These are phyloP conservation scores for Subacronicta megacephala DNA, from an alignment of 2,888 invertebrate genomes.

Conservation along the genomic window DNA sequence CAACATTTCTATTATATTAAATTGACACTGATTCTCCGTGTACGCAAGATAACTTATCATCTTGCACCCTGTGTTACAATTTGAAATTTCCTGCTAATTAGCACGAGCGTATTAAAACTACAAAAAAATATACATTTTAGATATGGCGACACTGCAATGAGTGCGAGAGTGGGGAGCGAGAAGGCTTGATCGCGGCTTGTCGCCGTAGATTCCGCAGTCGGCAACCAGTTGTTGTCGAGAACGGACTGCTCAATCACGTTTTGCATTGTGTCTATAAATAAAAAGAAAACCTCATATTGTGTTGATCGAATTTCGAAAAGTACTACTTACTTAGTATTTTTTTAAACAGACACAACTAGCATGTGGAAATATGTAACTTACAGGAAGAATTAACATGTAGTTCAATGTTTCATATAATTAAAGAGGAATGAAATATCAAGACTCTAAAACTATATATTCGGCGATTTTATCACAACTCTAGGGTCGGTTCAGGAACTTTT, in stretches of 20 bases:
- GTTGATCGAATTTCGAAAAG: too few relatives aligned
- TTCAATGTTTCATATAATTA: too few relatives aligned
- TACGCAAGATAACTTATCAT: constrained; percentile 76
- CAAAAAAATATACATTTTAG: constrained; percentile 60
- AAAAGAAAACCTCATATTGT: constrained; percentile 6
- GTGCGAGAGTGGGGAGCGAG: constrained; percentile 68
- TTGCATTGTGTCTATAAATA: constrained; percentile 83
- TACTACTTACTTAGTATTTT: too few relatives aligned
- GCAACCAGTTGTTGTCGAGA: constrained; percentile 87
- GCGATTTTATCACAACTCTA: too few relatives aligned
- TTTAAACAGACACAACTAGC: too few relatives aligned
- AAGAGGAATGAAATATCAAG: too few relatives aligned
- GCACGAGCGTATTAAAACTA: constrained; percentile 61
- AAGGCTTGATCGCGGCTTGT: constrained; percentile 67
- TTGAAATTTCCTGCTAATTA: constrained; percentile 60
- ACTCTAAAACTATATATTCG: too few relatives aligned
- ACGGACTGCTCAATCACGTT: constrained; percentile 88
- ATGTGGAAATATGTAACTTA: too few relatives aligned
- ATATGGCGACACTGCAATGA: constrained; percentile 70
- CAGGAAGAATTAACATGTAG: too few relatives aligned
- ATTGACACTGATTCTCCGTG: constrained; percentile 61
- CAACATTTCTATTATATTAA: constrained; percentile 47
- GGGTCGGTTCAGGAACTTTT: too few relatives aligned
- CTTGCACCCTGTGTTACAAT: constrained; percentile 66
- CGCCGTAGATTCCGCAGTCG: constrained; percentile 83